These are phyloP conservation scores for Drosophila engyochracea DNA, from an alignment of 2,888 invertebrate species.

Conservation along the genomic window DNA sequence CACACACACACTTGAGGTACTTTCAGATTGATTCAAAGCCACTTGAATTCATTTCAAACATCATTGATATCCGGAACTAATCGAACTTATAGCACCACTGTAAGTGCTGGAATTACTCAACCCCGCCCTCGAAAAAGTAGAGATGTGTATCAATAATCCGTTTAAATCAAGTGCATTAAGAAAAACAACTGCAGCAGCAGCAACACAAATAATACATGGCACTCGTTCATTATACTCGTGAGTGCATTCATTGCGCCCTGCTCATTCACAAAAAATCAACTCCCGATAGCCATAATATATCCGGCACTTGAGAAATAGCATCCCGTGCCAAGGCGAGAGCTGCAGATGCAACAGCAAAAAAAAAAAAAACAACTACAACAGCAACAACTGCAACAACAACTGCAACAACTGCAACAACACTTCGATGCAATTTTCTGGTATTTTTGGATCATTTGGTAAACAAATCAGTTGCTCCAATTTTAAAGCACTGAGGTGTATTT, in stretches of 20 bases:
- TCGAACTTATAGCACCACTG: constrained; percentile 31
- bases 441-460: constrained; percentile 67
- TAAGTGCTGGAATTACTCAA: constrained; percentile 35
- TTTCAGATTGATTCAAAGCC: constrained; percentile 15
- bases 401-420: constrained; percentile 19
- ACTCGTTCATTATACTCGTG: constrained; percentile 15
- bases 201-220: constrained; percentile 26
- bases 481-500: constrained; percentile 24
- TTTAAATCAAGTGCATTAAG: constrained; percentile 50
- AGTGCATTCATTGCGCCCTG: constrained; percentile 41
- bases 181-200: constrained; percentile 39
- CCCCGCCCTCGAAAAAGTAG: constrained; percentile 5
- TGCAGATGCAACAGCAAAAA: constrained; percentile 5
- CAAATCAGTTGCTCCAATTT: constrained; percentile 66
- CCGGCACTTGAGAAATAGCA: constrained; percentile 64
- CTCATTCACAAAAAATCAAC: constrained; percentile 69
- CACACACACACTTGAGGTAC: neutral
- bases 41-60: constrained; percentile 57
- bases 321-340: constrained; percentile 48
- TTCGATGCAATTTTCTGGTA: constrained; percentile 59
- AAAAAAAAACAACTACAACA: constrained; percentile 5
- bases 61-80: constrained; percentile 68
- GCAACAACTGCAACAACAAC: neutral
- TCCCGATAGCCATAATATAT: constrained; percentile 58
- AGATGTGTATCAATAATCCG: constrained; percentile 55